These are phyloP conservation scores for Pygoscelis adeliae DNA, from an alignment of 2,113 vertebrate genomes.

Conservation along the genomic window DNA sequence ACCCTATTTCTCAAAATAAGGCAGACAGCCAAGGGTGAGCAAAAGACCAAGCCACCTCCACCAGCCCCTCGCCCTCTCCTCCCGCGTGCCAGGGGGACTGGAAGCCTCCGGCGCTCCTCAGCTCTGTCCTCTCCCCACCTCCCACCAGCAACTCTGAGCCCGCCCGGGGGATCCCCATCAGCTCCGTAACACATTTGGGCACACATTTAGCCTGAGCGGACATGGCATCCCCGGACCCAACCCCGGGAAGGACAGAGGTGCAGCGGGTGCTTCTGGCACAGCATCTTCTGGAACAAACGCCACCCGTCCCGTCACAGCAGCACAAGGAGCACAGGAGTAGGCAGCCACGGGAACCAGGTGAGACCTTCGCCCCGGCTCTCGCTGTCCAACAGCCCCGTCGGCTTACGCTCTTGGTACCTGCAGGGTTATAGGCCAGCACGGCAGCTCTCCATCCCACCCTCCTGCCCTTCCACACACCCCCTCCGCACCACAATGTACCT, in stretches of 20 bases:
- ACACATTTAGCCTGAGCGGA: not conserved
- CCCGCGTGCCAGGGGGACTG: fast-evolving
- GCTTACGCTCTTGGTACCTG: not conserved
- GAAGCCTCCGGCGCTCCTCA: not conserved
- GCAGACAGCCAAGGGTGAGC: not conserved
- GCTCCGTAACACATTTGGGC: not conserved
- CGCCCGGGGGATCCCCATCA: not conserved
- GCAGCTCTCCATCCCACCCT: not conserved
- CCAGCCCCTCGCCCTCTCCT: not conserved
- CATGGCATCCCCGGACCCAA: fast-evolving
- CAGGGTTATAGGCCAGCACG: fast-evolving
- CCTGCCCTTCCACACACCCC: too few relatives aligned
- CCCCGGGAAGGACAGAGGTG: not conserved
- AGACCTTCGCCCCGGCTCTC: not conserved
- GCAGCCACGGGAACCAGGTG: not conserved
- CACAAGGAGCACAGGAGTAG: fast-evolving
- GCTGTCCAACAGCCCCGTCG: not conserved
- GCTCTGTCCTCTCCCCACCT: not conserved
- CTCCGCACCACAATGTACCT: fast-evolving
- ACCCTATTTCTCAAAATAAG: not conserved
- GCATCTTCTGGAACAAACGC: not conserved
- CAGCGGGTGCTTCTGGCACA: not conserved
- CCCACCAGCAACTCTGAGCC: not conserved
- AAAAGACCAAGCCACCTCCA: not conserved
- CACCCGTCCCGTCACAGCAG: not conserved